phyloP scores from a whole-genome alignment of 2,113 vertebrate species.

The Notarius quadriscutis region DNA sequence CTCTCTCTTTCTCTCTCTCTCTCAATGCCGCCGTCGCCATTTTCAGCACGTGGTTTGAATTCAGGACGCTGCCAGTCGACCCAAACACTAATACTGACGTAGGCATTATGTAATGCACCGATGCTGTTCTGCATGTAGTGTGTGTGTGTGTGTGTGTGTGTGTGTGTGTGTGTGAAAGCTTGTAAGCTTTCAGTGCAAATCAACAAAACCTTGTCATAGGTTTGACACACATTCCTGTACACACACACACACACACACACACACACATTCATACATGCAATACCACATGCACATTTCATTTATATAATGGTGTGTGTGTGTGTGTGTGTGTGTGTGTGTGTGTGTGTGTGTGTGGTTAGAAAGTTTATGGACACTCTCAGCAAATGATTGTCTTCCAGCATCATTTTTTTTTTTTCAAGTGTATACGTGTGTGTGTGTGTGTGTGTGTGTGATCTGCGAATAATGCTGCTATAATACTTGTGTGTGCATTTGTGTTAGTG shows the following conservation, averaged over 20 bases:
- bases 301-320: not conserved
- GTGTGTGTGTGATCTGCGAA: too few relatives aligned
- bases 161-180: slow-evolving; percentile 51
- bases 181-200: slow-evolving; percentile 32
- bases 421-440: slow-evolving; percentile 23
- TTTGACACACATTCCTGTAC: slow-evolving; percentile 10
- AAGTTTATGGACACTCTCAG: too few relatives aligned
- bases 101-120: slow-evolving; percentile 80
- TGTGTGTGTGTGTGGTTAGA: not conserved
- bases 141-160: slow-evolving; percentile 36
- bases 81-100: slow-evolving; percentile 66
- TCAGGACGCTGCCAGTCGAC: not conserved
- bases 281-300: not conserved
- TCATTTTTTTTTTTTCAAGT: not conserved
- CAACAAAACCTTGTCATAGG: slow-evolving; percentile 38
- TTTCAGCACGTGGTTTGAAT: slow-evolving; percentile 47
- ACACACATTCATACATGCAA: not conserved
- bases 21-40: slow-evolving; percentile 66
- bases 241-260: slow-evolving; percentile 6
- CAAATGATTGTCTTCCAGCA: too few relatives aligned
- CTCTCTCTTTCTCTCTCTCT: slow-evolving; percentile 58
- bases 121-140: slow-evolving; percentile 73
- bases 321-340: not conserved
- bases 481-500: not conserved
- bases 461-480: not conserved